These are phyloP conservation scores for Colius striatus DNA, from an alignment of 2,113 vertebrate species.

Conservation along the genomic window DNA sequence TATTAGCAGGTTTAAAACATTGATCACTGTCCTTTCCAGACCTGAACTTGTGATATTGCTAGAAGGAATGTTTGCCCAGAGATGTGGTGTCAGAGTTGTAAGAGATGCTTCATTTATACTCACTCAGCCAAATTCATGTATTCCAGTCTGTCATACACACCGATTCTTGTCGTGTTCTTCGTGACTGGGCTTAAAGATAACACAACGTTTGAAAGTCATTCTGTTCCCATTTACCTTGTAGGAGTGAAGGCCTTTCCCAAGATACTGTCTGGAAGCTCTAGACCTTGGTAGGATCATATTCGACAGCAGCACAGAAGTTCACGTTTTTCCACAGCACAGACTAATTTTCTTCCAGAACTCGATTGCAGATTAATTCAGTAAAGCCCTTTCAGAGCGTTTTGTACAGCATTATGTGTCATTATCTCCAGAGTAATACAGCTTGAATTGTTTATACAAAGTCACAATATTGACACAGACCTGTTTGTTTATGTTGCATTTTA, in stretches of 20 bases:
- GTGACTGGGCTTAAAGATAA: background rate
- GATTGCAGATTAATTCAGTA: background rate
- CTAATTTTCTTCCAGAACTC: background rate
- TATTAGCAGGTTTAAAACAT: background rate
- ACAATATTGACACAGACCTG: conserved; percentile 27
- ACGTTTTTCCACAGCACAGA: background rate
- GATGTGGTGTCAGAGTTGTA: background rate
- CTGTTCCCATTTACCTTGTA: background rate
- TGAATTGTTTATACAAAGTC: conserved; percentile 30
- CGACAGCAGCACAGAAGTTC: background rate
- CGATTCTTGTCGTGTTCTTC: background rate
- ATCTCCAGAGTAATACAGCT: background rate
- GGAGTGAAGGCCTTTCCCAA: background rate
- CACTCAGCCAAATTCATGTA: background rate
- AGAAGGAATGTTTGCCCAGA: background rate
- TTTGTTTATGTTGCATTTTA: conserved; percentile 43
- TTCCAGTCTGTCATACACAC: background rate
- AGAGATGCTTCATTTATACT: background rate
- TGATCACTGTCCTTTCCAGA: background rate
- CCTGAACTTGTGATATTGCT: background rate
- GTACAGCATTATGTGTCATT: background rate
- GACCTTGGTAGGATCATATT: background rate
- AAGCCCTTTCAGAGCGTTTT: background rate
- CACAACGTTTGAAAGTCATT: background rate
- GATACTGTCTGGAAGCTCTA: background rate